Conservation (phyloP, 2,113 vertebrate species). For the Canis aureus region DNA sequence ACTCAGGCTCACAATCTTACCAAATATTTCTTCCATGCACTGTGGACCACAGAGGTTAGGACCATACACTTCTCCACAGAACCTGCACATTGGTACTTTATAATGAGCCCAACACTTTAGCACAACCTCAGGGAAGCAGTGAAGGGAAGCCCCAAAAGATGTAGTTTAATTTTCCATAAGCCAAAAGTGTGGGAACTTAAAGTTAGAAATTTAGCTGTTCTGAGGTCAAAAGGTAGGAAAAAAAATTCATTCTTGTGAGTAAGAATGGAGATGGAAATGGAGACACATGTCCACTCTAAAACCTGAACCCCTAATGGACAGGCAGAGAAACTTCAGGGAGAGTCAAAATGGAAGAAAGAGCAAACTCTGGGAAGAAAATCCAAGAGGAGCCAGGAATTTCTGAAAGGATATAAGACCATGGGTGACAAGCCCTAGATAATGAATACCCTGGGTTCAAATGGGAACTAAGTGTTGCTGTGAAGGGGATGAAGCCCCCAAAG, state of each 20-base stretch:
- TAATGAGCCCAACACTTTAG: neutral
- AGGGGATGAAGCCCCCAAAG: neutral
- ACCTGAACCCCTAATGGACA: neutral
- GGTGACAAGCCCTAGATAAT: neutral
- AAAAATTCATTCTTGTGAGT: neutral
- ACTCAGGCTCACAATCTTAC: neutral
- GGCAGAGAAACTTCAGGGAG: neutral
- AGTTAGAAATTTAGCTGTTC: neutral
- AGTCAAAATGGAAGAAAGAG: neutral
- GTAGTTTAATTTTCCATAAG: neutral
- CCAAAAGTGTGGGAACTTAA: neutral
- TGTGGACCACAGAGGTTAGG: neutral
- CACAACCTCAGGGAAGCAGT: neutral
- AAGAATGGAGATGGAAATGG: neutral
- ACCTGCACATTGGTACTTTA: neutral
- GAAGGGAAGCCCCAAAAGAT: neutral
- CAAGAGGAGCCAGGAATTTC: neutral
- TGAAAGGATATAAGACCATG: neutral
- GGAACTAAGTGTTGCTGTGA: neutral
- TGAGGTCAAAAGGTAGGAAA: constrained; percentile 3
- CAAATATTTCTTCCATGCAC: neutral
- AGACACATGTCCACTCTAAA: neutral
- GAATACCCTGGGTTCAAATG: neutral
- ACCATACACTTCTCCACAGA: neutral
- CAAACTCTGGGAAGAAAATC: neutral